These are phyloP conservation scores for Eupithecia subumbrata DNA, from an alignment of 2,888 invertebrate genomes.

Conservation along the genomic window DNA sequence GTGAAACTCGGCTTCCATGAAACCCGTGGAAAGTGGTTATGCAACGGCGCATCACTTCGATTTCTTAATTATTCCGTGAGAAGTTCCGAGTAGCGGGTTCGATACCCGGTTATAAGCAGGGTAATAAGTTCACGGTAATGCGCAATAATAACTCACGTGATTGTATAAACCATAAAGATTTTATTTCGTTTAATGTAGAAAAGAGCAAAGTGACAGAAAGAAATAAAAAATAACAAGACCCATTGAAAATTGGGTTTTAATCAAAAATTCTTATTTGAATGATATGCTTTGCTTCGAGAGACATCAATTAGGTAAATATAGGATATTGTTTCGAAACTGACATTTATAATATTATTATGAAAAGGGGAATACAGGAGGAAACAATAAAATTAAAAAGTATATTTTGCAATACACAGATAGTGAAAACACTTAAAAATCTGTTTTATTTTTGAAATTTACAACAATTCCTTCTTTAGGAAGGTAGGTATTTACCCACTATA, in stretches of 20 bases:
- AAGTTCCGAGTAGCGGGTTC: constrained; percentile 8
- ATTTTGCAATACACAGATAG: neutral
- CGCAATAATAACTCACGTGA: neutral
- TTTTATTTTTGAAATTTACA: neutral
- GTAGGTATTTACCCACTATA: neutral
- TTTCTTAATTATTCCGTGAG: constrained; percentile 25
- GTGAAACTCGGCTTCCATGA: constrained; percentile 76
- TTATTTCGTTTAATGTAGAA: neutral
- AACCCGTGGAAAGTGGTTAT: constrained; percentile 64
- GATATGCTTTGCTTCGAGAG: no score
- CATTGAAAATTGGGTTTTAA: neutral
- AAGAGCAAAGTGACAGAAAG: neutral
- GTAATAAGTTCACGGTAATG: constrained; percentile 5
- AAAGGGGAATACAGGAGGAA: no score
- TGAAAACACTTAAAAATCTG: neutral
- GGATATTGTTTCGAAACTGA: neutral
- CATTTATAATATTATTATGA: neutral
- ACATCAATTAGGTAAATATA: neutral
- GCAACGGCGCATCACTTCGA: constrained; percentile 43
- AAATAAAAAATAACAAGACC: neutral
- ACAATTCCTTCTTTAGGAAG: no score
- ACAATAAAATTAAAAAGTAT: neutral
- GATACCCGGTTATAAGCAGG: constrained; percentile 9
- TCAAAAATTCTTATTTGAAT: neutral
- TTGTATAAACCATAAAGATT: neutral